A percentile compares a stretch with the other conserved stretches of the same genome.
phyloP scores from a whole-genome alignment of 2,797 vertebrate genomes.

The Danio jaintianensis region DNA sequence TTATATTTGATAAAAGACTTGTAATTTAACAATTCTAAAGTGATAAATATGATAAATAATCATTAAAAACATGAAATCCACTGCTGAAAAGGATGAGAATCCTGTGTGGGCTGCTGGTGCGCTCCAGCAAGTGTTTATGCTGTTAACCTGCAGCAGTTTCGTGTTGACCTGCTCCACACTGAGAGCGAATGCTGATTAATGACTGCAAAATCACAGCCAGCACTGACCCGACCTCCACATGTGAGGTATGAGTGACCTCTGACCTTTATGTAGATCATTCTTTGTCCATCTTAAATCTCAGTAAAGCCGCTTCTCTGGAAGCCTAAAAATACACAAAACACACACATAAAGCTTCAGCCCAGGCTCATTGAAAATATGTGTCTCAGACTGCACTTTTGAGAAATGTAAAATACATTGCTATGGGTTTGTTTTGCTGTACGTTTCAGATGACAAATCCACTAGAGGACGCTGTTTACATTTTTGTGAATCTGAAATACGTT shows the following conservation, averaged over 20 bases:
- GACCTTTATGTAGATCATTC: slow-evolving; percentile 24
- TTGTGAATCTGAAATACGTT: too few relatives aligned
- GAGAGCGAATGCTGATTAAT: slow-evolving; percentile 4
- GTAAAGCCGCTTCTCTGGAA: not conserved
- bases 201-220: slow-evolving; percentile 34
- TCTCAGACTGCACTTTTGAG: too few relatives aligned
- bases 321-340: not conserved
- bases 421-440: too few relatives aligned
- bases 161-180: slow-evolving; percentile 8
- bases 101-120: not conserved
- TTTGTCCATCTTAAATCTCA: not conserved
- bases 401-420: too few relatives aligned
- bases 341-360: not conserved
- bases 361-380: too few relatives aligned
- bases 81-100: not conserved
- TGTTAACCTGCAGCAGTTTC: slow-evolving; percentile 27
- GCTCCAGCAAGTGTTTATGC: slow-evolving; percentile 20
- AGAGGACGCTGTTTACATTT: too few relatives aligned
- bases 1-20: too few relatives aligned
- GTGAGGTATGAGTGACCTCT: slow-evolving; percentile 42
- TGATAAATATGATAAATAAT: too few relatives aligned
- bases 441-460: too few relatives aligned
- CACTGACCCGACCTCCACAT: slow-evolving; percentile 49
- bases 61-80: too few relatives aligned
- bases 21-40: too few relatives aligned